Base-by-base conservation (phyloP, 2,113 vertebrate genomes). In the Chunga burmeisteri region DNA sequence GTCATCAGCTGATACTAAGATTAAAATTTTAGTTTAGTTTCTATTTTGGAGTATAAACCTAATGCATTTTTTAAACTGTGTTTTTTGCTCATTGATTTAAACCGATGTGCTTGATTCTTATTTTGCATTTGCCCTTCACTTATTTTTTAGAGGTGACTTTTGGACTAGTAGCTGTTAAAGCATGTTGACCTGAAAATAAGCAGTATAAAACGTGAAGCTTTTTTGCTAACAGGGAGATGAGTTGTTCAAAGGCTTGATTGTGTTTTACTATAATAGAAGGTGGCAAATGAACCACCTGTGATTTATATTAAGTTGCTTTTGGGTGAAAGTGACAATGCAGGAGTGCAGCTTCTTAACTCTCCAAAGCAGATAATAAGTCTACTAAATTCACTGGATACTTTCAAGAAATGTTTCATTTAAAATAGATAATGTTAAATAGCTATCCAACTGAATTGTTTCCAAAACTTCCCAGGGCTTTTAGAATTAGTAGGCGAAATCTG, bases 361-460 rank as follows among this genome's bases (percentile, higher is more conserved):
- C 70, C 56, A 67, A 79, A 96, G 77, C 73, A 91, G 73, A 53
- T 44, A 67, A 67, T 2, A 9, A 16, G 56, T 61, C 56, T 52
- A 42, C 52, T 78, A 72, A 79, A 94, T 81, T 79, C 61, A 67
- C 53, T 70, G 75, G 79, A 49, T 83, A 56, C 36, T 83, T 89
- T 80, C 49, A 84, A 1, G 0, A 84, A 84, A 74, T 46, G 50
- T 81, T 95, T 86, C 47, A 47, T 91, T 93, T 94, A 47, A 91
- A 91, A 89, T 2, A 89, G 86, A 58, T 67, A 81, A 87, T 5
- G 29, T 78, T 71, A 91, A 95, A 89, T 65, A 90, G 77, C 66
- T 85, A 17, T 78, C 84, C 87, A 81, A 65, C 53, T 49, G 73
- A 94, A 96, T 91, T 87, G 84, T 90, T 91, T 91, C 91, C 70